Base-by-base conservation (phyloP, 1,140 invertebrate species). In the Proales similis region DNA sequence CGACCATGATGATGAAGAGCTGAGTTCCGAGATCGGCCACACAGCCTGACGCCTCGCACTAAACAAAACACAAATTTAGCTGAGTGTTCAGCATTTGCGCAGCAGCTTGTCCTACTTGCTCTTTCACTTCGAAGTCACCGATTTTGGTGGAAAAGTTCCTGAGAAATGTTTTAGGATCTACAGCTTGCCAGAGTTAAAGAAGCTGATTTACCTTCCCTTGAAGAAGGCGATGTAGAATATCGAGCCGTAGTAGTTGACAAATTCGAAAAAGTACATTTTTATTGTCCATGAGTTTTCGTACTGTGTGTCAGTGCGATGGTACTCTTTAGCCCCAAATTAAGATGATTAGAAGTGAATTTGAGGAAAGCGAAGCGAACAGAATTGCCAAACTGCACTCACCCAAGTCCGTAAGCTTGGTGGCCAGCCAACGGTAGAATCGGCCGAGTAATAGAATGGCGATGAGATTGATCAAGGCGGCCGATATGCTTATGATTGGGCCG, bases 201-300 rank as follows among this genome's bases (percentile, higher is more conserved):
- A 48, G 12, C 11, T 17, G 20, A 61, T 27, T 39, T 48, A 51
- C 49, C 49, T 92, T 61, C 76, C 77, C 67, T 79, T 96, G 70
- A 95, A 92, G 72, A 95, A 94, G 0, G 90, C 90, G 48, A 95
- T 94, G 74, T 95, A 96, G 48, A 96, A 90, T 1, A 95, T 81
- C 0, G 90, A 91, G 0, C 88, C 88, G 69, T 94, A 95, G 73
- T 87, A 93, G 71, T 95, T 95, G 78, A 94, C 87, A 71, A 93
- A 95, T 73, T 95, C 90, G 75, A 96, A 95, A 46, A 94, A 80
- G 76, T 92, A 95, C 78, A 95, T 93, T 74, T 95, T 95, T 69
- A 94, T 89, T 0, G 90, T 95, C 71, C 89, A 94, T 0, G 86
- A 90, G 69, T 92, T 86, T 77, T 95, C 90, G 72, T 91, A 95